Conservation (phyloP, 92 coral and sea anemone species). For the Zoanthus solanderi region DNA sequence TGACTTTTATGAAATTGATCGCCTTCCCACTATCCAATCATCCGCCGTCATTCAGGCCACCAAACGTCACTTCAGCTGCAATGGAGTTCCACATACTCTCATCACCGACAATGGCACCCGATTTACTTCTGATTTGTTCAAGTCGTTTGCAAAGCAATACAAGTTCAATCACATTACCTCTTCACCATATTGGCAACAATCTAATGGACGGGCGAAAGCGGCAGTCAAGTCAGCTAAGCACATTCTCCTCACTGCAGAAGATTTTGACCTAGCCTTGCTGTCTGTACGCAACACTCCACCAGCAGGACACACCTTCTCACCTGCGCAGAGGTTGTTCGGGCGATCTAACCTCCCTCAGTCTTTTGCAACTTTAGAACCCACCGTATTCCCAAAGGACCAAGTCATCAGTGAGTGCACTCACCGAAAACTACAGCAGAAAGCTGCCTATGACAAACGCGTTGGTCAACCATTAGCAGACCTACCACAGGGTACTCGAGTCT, state of each 20-base stretch:
- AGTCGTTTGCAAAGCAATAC: slow-evolving; percentile 48
- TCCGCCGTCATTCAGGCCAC: slow-evolving; percentile 64
- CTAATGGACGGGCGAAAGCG: slow-evolving; percentile 63
- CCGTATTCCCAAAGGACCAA: slow-evolving; percentile 42
- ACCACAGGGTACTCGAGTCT: neutral
- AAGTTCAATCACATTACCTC: slow-evolving; percentile 20
- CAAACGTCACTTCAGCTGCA: slow-evolving; percentile 53
- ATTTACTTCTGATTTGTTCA: slow-evolving; percentile 67
- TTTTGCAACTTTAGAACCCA: slow-evolving; percentile 24
- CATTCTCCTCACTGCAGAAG: slow-evolving; percentile 25
- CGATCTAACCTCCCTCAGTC: slow-evolving; percentile 51
- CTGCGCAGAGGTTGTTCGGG: slow-evolving; percentile 53
- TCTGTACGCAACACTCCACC: slow-evolving; percentile 66
- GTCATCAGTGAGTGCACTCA: slow-evolving; percentile 42
- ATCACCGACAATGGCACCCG: slow-evolving; percentile 66
- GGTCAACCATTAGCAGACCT: slow-evolving; percentile 35
- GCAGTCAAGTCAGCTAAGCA: neutral
- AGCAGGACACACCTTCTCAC: neutral
- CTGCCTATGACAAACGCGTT: slow-evolving; percentile 60
- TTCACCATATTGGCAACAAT: slow-evolving; percentile 67
- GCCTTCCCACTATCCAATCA: slow-evolving; percentile 51
- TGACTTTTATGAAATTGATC: slow-evolving; percentile 61
- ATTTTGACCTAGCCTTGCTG: slow-evolving; percentile 51
- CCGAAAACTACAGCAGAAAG: slow-evolving; percentile 51
- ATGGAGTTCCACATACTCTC: slow-evolving; percentile 52